Evolutionary conservation across 2,113 vertebrate species (phyloP).

Genomic region (Porphyrio hochstetteri): DNA sequence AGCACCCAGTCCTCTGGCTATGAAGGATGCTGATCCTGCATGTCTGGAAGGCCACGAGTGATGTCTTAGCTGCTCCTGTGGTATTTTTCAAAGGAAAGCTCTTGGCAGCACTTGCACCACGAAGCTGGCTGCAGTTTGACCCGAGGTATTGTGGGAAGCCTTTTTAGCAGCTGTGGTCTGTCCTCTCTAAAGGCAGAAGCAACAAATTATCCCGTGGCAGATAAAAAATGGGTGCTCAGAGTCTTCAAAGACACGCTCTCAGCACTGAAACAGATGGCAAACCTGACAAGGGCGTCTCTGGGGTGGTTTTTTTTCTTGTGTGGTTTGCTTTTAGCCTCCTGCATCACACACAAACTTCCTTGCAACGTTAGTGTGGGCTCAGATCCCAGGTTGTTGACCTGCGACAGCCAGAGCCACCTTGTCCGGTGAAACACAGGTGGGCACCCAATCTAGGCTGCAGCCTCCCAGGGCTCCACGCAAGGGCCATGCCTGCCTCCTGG

Average conservation of each 20-base stretch:
- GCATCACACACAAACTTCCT: background rate
- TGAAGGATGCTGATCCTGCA: background rate
- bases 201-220: background rate
- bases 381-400: background rate
- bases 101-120: accelerated
- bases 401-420: background rate
- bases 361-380: background rate
- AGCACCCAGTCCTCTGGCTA: background rate
- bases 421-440: accelerated
- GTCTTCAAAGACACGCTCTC: accelerated
- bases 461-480: accelerated
- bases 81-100: background rate
- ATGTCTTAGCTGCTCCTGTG: background rate
- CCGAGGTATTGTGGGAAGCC: background rate
- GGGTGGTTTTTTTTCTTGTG: background rate
- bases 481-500: accelerated
- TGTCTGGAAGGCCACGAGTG: background rate
- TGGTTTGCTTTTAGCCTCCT: background rate
- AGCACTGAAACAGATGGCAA: background rate
- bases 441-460: background rate
- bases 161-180: background rate
- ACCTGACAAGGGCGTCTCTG: background rate
- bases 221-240: background rate
- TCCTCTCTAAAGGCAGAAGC: background rate
- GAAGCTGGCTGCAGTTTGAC: background rate